Conservation (phyloP, 2,113 vertebrate species). For the Oncorhynchus gorbuscha region DNA sequence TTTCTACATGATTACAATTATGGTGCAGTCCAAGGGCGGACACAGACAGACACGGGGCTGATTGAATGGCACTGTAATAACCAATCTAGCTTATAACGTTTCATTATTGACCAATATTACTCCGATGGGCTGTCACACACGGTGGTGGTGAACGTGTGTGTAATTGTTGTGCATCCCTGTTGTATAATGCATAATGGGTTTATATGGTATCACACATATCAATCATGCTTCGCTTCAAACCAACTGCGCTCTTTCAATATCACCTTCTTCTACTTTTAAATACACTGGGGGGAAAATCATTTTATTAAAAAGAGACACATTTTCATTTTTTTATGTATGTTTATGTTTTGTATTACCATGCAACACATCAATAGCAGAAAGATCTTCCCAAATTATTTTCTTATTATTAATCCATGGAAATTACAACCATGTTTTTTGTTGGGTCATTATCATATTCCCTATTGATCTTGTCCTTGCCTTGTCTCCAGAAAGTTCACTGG, state of each 20-base stretch:
- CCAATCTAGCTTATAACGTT: background rate
- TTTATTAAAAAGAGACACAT: no score
- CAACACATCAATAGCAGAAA: background rate
- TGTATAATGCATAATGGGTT: background rate
- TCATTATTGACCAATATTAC: slow-evolving; percentile 10
- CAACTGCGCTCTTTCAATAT: no score
- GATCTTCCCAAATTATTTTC: background rate
- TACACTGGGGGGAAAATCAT: no score
- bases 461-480: slow-evolving; percentile 2
- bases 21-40: slow-evolving; percentile 12
- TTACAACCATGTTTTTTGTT: background rate
- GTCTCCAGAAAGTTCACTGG: slow-evolving; percentile 37
- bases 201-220: background rate
- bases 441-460: background rate
- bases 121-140: no score
- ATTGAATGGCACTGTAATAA: slow-evolving; percentile 3
- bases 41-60: background rate
- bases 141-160: background rate
- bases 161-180: background rate
- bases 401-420: background rate
- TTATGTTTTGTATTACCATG: background rate
- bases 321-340: background rate
- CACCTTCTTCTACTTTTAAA: no score
- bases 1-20: slow-evolving; percentile 14
- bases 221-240: no score